phyloP scores from a whole-genome alignment of 2,888 invertebrate genomes.

The Agonopterix alstromeriana region DNA sequence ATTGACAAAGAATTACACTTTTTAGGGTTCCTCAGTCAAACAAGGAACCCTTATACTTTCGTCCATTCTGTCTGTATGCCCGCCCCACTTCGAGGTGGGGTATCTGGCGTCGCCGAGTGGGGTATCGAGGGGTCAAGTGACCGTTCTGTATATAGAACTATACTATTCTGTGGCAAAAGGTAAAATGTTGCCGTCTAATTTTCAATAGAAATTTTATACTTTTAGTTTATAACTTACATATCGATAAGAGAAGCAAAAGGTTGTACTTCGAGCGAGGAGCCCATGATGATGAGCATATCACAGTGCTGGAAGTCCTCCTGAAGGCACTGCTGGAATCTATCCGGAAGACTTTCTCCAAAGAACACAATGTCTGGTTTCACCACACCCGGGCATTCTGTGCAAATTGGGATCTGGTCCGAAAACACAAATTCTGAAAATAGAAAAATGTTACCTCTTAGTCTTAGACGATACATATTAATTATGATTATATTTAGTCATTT shows the following conservation, averaged over 20 bases:
- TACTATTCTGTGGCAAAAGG: no score
- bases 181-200: not conserved
- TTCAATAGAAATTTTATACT: not conserved
- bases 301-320: slow-evolving; percentile 88
- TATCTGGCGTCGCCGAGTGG: no score
- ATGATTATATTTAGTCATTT: no score
- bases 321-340: slow-evolving; percentile 82
- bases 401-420: slow-evolving; percentile 84
- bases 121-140: no score
- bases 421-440: slow-evolving; percentile 41
- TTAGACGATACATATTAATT: no score
- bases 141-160: no score
- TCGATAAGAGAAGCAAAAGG: slow-evolving; percentile 95
- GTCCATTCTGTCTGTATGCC: no score
- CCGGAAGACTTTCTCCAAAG: slow-evolving; percentile 94
- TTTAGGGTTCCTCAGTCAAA: no score
- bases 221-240: slow-evolving; percentile 69
- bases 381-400: slow-evolving; percentile 84
- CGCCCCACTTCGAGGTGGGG: no score
- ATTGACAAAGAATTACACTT: no score
- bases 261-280: slow-evolving; percentile 95
- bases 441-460: not conserved
- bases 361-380: slow-evolving; percentile 98
- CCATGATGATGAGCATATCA: slow-evolving; percentile 95
- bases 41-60: no score